A percentile compares a stretch with the other conserved stretches of the same genome.
Evolutionary conservation across 2,113 vertebrate species (phyloP).

Genomic region (Stigmatopora nigra): DNA sequence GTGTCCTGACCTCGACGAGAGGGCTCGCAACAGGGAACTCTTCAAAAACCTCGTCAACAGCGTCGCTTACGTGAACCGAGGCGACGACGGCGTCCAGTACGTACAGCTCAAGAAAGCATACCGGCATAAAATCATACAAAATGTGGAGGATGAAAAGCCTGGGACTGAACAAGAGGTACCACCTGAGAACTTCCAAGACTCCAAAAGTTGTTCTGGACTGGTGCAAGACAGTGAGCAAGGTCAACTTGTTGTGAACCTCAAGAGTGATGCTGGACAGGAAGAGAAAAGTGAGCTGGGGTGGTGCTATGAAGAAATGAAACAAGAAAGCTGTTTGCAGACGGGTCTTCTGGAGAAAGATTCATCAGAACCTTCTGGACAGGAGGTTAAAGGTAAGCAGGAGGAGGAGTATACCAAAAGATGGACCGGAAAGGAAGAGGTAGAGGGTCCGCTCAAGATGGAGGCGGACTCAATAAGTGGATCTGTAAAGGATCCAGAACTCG

Average conservation of each 20-base stretch:
- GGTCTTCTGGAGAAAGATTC: neutral
- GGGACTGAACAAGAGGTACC: neutral
- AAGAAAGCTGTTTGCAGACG: neutral
- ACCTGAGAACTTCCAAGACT: neutral
- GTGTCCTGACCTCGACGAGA: constrained; percentile 60
- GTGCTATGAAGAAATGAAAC: neutral
- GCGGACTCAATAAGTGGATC: neutral
- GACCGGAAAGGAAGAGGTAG: neutral
- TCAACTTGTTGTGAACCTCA: neutral
- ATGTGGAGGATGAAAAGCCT: neutral
- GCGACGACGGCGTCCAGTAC: constrained; percentile 73
- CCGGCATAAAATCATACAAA: neutral
- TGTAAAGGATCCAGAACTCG: neutral
- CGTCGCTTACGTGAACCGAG: constrained; percentile 76
- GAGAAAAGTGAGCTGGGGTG: neutral
- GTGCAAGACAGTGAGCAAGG: neutral
- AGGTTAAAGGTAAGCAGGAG: neutral
- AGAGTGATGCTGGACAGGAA: neutral
- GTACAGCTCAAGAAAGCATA: constrained; percentile 71
- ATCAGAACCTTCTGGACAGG: neutral
- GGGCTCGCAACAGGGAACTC: constrained; percentile 66
- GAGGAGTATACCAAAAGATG: neutral
- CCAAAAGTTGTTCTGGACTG: neutral
- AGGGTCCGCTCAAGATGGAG: constrained; percentile 3
- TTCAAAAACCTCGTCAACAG: constrained; percentile 80